Conservation (phyloP, 2,797 vertebrate genomes). For the Enteromius mattozi region DNA sequence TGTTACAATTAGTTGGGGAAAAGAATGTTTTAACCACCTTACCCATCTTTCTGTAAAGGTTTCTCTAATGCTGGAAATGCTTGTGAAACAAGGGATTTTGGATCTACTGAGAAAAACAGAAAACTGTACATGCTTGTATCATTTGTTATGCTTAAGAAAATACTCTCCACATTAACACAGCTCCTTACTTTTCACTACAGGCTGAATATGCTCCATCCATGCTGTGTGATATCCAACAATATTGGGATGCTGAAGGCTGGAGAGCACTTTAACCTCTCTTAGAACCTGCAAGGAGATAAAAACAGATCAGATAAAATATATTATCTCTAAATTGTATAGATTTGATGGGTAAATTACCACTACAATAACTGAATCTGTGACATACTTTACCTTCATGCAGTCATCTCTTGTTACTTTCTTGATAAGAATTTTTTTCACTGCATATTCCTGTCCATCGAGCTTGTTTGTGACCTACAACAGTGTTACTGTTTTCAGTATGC, state of each 20-base stretch:
- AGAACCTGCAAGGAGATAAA: conserved; percentile 81
- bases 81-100: conserved; percentile 62
- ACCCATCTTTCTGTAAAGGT: conserved; percentile 69
- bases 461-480: conserved; percentile 90
- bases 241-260: conserved; percentile 90
- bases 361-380: background rate
- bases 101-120: conserved; percentile 65
- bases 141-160: background rate
- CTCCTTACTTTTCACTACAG: conserved; percentile 67
- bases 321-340: background rate
- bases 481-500: background rate
- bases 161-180: background rate
- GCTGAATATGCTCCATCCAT: conserved; percentile 95
- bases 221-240: conserved; percentile 97
- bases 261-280: conserved; percentile 94
- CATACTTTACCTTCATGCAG: conserved; percentile 88
- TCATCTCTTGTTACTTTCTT: conserved; percentile 90
- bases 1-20: background rate
- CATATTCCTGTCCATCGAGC: conserved; percentile 92
- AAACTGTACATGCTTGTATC: background rate
- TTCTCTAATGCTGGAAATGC: conserved; percentile 79
- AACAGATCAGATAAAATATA: background rate
- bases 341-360: background rate
- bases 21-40: conserved; percentile 54
- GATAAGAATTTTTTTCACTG: conserved; percentile 97